phyloP scores from a whole-genome alignment of 2,888 invertebrate genomes.

The Orthonychiurus folsomi region DNA sequence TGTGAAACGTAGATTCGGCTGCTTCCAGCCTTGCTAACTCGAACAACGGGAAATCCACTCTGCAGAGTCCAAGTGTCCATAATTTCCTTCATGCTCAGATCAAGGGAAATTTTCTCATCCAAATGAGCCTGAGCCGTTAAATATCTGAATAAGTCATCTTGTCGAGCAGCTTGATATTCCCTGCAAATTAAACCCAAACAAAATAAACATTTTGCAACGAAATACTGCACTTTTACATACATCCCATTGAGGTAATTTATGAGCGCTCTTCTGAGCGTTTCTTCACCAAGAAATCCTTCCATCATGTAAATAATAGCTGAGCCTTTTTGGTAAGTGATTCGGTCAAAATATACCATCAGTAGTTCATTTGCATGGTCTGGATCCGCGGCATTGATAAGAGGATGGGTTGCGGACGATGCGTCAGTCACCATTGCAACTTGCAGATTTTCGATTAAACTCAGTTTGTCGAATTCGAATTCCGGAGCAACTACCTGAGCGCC shows the following conservation, averaged over 20 bases:
- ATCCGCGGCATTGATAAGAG: neutral
- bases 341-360: neutral
- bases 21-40: conserved; percentile 43
- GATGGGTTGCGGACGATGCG: conserved; percentile 2
- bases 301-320: conserved; percentile 6
- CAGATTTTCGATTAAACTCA: neutral
- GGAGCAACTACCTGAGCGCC: neutral
- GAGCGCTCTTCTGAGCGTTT: neutral
- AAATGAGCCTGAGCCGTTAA: conserved; percentile 43
- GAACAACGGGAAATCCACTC: conserved; percentile 59
- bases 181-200: conserved; percentile 23
- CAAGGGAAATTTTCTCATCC: conserved; percentile 41
- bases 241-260: neutral
- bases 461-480: neutral
- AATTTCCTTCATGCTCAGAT: conserved; percentile 51
- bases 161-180: conserved; percentile 52
- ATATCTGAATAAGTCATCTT: conserved; percentile 58
- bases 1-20: conserved; percentile 21
- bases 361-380: neutral
- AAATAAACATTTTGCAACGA: too few species aligned
- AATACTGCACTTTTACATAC: too few species aligned
- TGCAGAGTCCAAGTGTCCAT: conserved; percentile 67
- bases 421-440: conserved; percentile 5
- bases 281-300: conserved; percentile 1
- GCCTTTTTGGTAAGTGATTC: conserved; percentile 11